Evolutionary conservation across 2,797 vertebrate genomes (phyloP), one percentile per base, ranked within the genome.

Genomic region (Steatocranus sp.): DNA sequence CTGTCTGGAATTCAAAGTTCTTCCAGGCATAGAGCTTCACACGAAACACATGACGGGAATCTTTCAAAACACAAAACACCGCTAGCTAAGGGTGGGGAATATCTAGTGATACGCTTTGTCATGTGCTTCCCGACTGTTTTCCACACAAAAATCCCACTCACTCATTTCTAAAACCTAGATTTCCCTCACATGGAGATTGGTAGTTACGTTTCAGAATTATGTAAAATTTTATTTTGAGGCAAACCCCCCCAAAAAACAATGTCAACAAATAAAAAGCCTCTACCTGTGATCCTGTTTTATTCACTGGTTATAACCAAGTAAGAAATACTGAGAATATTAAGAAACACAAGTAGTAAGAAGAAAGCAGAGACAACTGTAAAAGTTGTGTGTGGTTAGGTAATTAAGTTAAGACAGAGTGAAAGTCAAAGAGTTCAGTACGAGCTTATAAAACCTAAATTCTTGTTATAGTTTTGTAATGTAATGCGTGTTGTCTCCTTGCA

Each of bases 41-140:
- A 91, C 34, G 75, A 91, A 74, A 80, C 84, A 91, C 89, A 93
- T 91, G 92, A 93, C 38, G 53, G 36, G 32, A 83, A 75, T 18
- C 43, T 88, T 87, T 81, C 56, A 84, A 90, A 90, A 79, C 43
- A 80, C 27, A 82, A 80, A 88, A 77, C 84, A 87, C 87, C 76
- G 30, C 81, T 30, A 78, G 88, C 89, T 84, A 76, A 2, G 66
- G 83, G 87, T 48, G 78, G 25, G 73, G 74, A 88, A 70, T 32
- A 78, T 87, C 51, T 61, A 66, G 30, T 81, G 88, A 89, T 78
- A 76, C 2, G 6, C 76, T 77, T 73, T 27, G 54, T 90, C 92
- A 93, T 87, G 86, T 79, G 89, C 78, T 81, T 77, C 36, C 61
- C 49, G 27, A 75, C 86, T 51, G 76, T 84, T 75, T 75, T 56